A percentile compares a stretch with the other conserved stretches of the same genome.
phyloP scores from a whole-genome alignment of 1,140 invertebrate species.

The Amyelois transitella region DNA sequence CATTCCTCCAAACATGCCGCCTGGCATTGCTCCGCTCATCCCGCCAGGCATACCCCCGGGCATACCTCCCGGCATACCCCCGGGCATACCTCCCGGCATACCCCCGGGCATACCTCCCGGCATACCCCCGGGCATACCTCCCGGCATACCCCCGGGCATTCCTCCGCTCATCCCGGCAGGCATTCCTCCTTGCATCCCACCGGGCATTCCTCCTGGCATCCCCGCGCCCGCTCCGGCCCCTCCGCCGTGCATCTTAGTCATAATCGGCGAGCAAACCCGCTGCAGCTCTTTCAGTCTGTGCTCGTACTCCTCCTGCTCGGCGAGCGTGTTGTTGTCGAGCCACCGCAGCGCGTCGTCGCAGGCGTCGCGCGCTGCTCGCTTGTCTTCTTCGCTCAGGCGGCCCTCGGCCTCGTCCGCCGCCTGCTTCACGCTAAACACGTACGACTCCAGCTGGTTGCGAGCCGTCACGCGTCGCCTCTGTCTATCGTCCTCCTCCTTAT shows the following conservation, averaged over 20 bases:
- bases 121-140: constrained; percentile 3
- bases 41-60: no score
- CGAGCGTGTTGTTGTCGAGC: constrained; percentile 76
- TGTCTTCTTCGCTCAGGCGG: no score
- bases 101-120: constrained; percentile 33
- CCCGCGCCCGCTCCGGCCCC: constrained; percentile 40
- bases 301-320: constrained; percentile 87
- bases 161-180: constrained; percentile 15
- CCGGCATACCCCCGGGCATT: background rate
- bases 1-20: no score
- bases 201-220: constrained; percentile 8
- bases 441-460: no score
- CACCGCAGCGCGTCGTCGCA: constrained; percentile 58
- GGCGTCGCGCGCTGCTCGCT: constrained; percentile 24
- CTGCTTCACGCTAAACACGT: constrained; percentile 83
- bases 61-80: no score
- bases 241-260: constrained; percentile 82
- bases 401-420: constrained; percentile 36
- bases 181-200: background rate
- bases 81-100: constrained; percentile 19
- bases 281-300: constrained; percentile 83
- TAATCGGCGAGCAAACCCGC: constrained; percentile 79
- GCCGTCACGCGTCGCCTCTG: constrained; percentile 78
- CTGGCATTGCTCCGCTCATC: no score
- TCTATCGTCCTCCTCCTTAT: constrained; percentile 78